These are phyloP conservation scores for Macrophya alboannulata DNA, from an alignment of 2,888 invertebrate genomes.

Conservation along the genomic window DNA sequence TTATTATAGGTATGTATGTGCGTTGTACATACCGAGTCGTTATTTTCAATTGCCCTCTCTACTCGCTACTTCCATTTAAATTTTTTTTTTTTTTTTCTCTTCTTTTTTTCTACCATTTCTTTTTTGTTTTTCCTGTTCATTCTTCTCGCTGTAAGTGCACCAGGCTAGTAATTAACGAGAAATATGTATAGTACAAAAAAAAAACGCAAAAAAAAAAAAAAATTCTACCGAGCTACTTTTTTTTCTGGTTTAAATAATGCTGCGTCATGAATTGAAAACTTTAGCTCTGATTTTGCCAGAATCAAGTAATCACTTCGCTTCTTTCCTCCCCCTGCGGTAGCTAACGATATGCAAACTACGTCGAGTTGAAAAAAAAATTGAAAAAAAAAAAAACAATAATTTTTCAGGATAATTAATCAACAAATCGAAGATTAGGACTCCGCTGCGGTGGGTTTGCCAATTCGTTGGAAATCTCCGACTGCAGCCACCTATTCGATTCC, in stretches of 20 bases:
- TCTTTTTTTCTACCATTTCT: too few species aligned
- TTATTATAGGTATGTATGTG: slow-evolving; percentile 2
- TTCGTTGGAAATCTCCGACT: background rate
- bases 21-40: background rate
- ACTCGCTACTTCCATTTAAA: background rate
- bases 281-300: slow-evolving; percentile 13
- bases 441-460: background rate
- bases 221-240: background rate
- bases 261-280: slow-evolving; percentile 32
- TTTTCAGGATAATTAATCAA: background rate
- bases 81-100: background rate
- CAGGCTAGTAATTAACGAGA: slow-evolving; percentile 19
- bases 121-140: slow-evolving; percentile 11
- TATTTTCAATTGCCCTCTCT: slow-evolving; percentile 35
- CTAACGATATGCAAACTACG: slow-evolving; percentile 44
- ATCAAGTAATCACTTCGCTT: slow-evolving; percentile 8
- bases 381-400: background rate
- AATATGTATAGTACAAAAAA: background rate
- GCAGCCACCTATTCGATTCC: background rate
- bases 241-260: slow-evolving; percentile 30
- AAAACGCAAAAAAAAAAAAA: background rate
- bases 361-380: background rate
- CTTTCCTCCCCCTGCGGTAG: background rate
- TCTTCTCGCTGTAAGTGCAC: slow-evolving; percentile 1
- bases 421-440: background rate